A percentile compares a stretch with the other conserved stretches of the same genome.
Evolutionary conservation across 2,113 vertebrate species (phyloP).

Genomic region (Cephalophus harveyi): DNA sequence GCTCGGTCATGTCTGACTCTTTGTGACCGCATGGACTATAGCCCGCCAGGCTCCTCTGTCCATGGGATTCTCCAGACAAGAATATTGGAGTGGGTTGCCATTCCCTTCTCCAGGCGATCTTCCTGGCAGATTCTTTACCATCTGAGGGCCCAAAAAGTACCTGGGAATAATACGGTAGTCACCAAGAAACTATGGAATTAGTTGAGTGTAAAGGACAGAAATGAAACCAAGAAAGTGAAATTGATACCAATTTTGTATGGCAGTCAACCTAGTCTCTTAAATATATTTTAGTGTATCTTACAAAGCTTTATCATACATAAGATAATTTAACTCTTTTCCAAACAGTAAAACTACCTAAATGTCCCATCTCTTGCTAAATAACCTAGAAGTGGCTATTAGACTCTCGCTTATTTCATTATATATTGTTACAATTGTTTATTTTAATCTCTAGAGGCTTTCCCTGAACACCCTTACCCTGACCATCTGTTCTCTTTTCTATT

Average conservation of each 20-base stretch:
- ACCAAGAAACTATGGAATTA: not conserved
- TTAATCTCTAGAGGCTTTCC: not conserved
- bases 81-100: not conserved
- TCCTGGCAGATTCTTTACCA: not conserved
- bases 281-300: not conserved
- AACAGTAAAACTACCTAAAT: not conserved
- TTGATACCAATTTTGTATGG: not conserved
- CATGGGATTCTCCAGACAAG: not conserved
- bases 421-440: not conserved
- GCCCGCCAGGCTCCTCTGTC: fast-evolving
- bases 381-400: not conserved
- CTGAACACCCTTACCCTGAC: not conserved
- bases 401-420: not conserved
- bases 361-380: not conserved
- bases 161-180: not conserved
- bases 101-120: not conserved
- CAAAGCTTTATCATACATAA: not conserved
- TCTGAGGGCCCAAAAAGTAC: not conserved
- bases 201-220: not conserved
- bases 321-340: not conserved
- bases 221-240: not conserved
- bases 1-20: not conserved
- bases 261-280: not conserved
- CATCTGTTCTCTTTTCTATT: not conserved
- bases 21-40: not conserved